phyloP scores from a whole-genome alignment of 2,888 invertebrate genomes.

The Microctonus hyperodae region DNA sequence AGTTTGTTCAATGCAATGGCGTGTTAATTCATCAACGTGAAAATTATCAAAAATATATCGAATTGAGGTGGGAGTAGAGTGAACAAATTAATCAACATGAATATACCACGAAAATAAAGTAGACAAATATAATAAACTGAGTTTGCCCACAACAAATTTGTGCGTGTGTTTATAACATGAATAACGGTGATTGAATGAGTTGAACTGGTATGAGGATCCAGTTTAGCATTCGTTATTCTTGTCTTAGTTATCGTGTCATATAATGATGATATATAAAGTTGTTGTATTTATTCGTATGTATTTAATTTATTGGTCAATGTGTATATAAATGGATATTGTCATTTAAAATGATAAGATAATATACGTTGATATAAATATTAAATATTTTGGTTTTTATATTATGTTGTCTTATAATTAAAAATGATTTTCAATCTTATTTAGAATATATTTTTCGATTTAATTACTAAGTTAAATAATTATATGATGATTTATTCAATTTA shows the following conservation, averaged over 20 bases:
- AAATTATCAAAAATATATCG: not conserved
- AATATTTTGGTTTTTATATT: too few species aligned
- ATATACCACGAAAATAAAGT: not conserved
- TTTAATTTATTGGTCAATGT: not conserved
- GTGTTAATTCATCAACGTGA: not conserved
- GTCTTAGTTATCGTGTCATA: not conserved
- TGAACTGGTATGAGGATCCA: constrained; percentile 29
- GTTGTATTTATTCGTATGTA: constrained; percentile 13
- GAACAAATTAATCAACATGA: not conserved
- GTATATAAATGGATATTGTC: too few species aligned
- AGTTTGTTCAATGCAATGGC: not conserved
- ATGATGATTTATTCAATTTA: too few species aligned
- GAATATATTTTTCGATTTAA: too few species aligned
- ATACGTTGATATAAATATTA: too few species aligned
- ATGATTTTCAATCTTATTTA: too few species aligned
- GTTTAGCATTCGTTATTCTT: not conserved
- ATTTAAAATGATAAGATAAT: not conserved
- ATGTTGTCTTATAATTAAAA: too few species aligned
- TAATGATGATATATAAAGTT: constrained; percentile 24
- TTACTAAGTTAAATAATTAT: too few species aligned
- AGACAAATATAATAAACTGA: not conserved
- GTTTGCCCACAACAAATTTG: not conserved
- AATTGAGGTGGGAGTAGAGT: not conserved
- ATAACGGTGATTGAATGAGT: constrained; percentile 37
- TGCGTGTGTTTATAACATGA: constrained; percentile 36